Evolutionary conservation across 2,113 vertebrate genomes (phyloP).

Genomic region (Colistium nudipinnis): DNA sequence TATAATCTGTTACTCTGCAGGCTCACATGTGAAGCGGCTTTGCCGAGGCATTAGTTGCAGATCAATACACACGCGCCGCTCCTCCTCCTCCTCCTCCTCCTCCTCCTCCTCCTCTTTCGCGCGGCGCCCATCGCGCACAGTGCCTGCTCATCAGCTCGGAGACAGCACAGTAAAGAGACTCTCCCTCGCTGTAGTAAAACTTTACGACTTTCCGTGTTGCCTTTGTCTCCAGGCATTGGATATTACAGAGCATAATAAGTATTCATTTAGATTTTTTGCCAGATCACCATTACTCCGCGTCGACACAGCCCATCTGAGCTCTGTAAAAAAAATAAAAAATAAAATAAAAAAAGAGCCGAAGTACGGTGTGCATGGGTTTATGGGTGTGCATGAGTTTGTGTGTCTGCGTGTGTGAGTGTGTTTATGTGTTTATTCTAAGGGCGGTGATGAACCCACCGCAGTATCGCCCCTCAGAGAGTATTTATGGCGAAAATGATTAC

Average conservation of each 20-base stretch:
- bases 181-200: constrained; percentile 76
- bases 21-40: constrained; percentile 18
- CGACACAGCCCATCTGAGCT: constrained; percentile 75
- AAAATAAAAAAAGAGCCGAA: constrained; percentile 46
- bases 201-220: constrained; percentile 75
- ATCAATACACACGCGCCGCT: constrained; percentile 55
- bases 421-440: constrained; percentile 44
- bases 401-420: background rate
- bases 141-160: constrained; percentile 67
- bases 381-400: constrained; percentile 35
- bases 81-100: no score
- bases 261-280: constrained; percentile 76
- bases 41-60: constrained; percentile 20
- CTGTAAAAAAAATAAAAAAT: no score
- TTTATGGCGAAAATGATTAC: constrained; percentile 76
- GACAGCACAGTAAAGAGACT: constrained; percentile 75
- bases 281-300: constrained; percentile 72
- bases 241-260: constrained; percentile 74
- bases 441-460: constrained; percentile 63
- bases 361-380: constrained; percentile 29
- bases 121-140: no score
- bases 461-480: constrained; percentile 66
- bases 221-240: constrained; percentile 75
- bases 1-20: constrained; percentile 24
- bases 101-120: no score